phyloP scores from a whole-genome alignment of 2,888 invertebrate species.

The Crocallis elinguaria region DNA sequence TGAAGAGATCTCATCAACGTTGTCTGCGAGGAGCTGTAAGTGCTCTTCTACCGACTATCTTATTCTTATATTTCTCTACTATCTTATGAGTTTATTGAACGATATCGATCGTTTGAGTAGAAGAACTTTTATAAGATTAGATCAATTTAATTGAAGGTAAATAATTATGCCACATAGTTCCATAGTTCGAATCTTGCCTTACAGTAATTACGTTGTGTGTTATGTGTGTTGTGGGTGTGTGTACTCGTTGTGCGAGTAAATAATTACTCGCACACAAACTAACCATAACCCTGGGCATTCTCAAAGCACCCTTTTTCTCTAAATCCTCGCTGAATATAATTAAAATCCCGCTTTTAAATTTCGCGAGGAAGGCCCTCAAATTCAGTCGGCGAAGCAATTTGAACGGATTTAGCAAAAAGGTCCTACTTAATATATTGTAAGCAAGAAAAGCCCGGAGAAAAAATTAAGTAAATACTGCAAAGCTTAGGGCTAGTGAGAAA shows the following conservation, averaged over 20 bases:
- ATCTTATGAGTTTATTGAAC: no score
- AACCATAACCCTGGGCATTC: conserved; percentile 18
- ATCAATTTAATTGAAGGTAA: no score
- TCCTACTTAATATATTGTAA: conserved; percentile 66
- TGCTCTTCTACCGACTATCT: no score
- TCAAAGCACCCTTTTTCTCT: conserved; percentile 44
- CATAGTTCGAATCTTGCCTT: no score
- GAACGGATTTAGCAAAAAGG: conserved; percentile 65
- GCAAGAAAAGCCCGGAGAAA: conserved; percentile 46
- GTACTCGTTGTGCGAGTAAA: no score
- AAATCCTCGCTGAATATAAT: conserved; percentile 50
- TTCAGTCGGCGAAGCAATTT: conserved; percentile 59
- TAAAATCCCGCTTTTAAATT: conserved; percentile 52
- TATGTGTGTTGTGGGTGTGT: no score
- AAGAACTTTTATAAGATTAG: no score
- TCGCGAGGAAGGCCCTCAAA: conserved; percentile 45
- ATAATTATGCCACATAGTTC: no score
- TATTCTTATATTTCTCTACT: no score
- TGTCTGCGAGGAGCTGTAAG: no score
- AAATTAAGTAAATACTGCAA: conserved; percentile 57
- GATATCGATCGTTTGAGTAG: no score
- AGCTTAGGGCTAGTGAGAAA: conserved; percentile 57
- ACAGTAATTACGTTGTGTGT: no score
- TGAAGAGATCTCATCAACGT: neutral
- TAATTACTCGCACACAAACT: conserved; percentile 16